A percentile compares a stretch with the other conserved stretches of the same genome.
These are phyloP conservation scores for Danio choprae DNA, from an alignment of 2,797 vertebrate species.

Conservation along the genomic window DNA sequence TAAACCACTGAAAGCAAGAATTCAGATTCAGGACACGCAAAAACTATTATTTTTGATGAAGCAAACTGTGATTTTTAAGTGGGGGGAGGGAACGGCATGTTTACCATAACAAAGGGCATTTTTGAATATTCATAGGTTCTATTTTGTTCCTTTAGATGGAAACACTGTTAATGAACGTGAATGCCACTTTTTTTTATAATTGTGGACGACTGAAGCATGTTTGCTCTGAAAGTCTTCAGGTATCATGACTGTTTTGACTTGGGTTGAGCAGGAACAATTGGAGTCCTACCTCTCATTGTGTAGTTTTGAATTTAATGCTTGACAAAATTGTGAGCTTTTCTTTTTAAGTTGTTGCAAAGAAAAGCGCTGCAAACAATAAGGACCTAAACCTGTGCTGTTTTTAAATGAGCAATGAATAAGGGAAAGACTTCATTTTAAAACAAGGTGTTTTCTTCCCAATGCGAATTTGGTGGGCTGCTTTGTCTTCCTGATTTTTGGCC, in stretches of 20 bases:
- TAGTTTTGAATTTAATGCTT: constrained; percentile 59
- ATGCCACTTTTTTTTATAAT: constrained; percentile 73
- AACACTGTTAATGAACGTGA: constrained; percentile 60
- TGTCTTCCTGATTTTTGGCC: constrained; percentile 74
- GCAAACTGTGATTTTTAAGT: constrained; percentile 78
- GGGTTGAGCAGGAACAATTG: constrained; percentile 52
- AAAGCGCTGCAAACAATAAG: constrained; percentile 63
- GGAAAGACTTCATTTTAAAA: constrained; percentile 48
- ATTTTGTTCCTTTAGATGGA: constrained; percentile 57
- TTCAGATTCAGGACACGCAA: constrained; percentile 66
- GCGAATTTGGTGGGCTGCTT: constrained; percentile 77
- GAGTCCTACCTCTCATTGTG: constrained; percentile 64
- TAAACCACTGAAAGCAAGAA: constrained; percentile 74
- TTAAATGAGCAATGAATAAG: constrained; percentile 47
- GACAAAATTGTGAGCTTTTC: constrained; percentile 62
- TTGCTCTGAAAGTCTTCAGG: constrained; percentile 73
- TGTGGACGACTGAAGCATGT: constrained; percentile 75
- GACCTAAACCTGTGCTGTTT: constrained; percentile 62
- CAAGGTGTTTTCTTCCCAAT: constrained; percentile 51
- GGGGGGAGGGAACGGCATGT: not conserved
- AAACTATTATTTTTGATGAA: constrained; percentile 73
- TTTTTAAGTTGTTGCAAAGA: constrained; percentile 61
- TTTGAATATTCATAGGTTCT: constrained; percentile 57
- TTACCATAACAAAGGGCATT: constrained; percentile 49
- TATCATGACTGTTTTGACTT: constrained; percentile 57